Conservation (phyloP, 2,797 vertebrate genomes). For the Tiaroga cobitis region DNA sequence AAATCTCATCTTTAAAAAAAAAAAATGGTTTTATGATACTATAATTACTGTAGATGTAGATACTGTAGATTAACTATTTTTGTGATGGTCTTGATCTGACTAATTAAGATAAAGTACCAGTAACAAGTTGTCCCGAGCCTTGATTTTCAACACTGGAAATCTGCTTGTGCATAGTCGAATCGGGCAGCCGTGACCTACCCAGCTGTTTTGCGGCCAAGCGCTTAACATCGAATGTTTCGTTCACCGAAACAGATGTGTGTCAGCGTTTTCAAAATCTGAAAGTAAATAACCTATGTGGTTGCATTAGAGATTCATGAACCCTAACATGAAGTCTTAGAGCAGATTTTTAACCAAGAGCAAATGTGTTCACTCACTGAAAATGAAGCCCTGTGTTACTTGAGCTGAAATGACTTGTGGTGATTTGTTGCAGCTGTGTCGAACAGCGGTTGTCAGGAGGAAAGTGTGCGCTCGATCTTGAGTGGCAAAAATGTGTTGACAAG, state of each 20-base stretch:
- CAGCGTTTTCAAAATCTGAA: slow-evolving; percentile 42
- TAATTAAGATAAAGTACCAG: not conserved
- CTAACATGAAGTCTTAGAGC: slow-evolving; percentile 38
- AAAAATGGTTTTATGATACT: not conserved
- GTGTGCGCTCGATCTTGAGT: slow-evolving; percentile 42
- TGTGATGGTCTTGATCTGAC: not conserved
- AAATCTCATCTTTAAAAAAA: not conserved
- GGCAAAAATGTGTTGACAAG: slow-evolving; percentile 60
- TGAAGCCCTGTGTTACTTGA: slow-evolving; percentile 49
- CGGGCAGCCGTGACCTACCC: slow-evolving; percentile 27
- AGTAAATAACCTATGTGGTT: slow-evolving; percentile 49
- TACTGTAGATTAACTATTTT: not conserved
- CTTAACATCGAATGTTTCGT: slow-evolving; percentile 37
- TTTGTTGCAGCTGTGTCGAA: slow-evolving; percentile 62
- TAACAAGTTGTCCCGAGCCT: slow-evolving; percentile 8
- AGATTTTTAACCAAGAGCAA: slow-evolving; percentile 59
- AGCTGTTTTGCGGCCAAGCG: slow-evolving; percentile 42
- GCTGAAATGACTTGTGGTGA: slow-evolving; percentile 53
- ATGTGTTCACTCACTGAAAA: slow-evolving; percentile 56
- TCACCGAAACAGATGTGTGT: slow-evolving; percentile 42
- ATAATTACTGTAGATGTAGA: not conserved
- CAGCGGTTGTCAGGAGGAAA: slow-evolving; percentile 31
- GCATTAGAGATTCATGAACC: slow-evolving; percentile 51
- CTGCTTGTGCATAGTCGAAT: slow-evolving; percentile 18
- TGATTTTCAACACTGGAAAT: slow-evolving; percentile 23